These are phyloP conservation scores for Delphinus delphis DNA, from an alignment of 2,113 vertebrate genomes.

Conservation along the genomic window DNA sequence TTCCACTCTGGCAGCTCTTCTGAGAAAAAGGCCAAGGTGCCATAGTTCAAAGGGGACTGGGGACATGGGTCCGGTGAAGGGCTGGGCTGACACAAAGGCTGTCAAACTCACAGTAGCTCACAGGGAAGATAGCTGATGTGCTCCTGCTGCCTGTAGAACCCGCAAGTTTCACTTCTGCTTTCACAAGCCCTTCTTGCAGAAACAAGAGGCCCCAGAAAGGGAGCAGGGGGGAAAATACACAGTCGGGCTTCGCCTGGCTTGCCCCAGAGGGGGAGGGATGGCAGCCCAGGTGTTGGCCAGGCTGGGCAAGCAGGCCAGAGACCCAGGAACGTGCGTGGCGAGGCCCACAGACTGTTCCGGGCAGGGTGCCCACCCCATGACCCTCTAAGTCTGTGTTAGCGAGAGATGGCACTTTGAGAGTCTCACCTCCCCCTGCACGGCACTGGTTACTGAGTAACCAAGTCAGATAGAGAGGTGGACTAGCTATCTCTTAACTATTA, in stretches of 20 bases:
- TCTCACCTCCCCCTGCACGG: background rate
- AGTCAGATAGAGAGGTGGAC: background rate
- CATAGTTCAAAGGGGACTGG: background rate
- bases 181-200: background rate
- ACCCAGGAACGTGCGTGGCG: accelerated
- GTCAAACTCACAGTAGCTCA: background rate
- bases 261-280: background rate
- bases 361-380: background rate
- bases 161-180: conserved; percentile 62
- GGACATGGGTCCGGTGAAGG: background rate
- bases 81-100: background rate
- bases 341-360: background rate
- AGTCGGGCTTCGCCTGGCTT: background rate
- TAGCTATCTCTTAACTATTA: conserved; percentile 43
- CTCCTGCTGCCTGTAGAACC: too few relatives aligned
- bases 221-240: background rate
- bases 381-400: background rate
- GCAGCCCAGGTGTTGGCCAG: background rate
- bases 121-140: background rate
- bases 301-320: background rate
- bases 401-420: background rate
- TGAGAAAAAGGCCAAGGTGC: background rate
- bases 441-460: conserved; percentile 57
- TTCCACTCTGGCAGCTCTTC: background rate
- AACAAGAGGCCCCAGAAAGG: background rate